Percentiles rank a stretch among this genome's conserved stretches.
phyloP scores from a whole-genome alignment of 2,797 vertebrate genomes.

The Benthosema pterotum region DNA sequence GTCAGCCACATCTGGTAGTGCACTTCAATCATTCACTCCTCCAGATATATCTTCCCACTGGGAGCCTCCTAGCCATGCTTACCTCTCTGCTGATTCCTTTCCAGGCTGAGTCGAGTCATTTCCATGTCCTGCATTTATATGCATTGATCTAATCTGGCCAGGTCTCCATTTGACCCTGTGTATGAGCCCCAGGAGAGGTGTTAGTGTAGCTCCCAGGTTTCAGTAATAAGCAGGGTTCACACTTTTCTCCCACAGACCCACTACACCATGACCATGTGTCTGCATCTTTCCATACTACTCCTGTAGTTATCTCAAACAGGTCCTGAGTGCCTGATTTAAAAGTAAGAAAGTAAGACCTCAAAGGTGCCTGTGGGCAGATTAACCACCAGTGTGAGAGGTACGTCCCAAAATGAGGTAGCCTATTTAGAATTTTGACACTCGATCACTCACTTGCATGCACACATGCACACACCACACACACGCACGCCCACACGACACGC shows the following conservation, averaged over 20 bases:
- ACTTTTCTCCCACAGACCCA: conserved; percentile 32
- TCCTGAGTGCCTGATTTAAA: conserved; percentile 18
- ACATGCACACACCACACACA: too few relatives aligned
- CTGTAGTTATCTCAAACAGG: conserved; percentile 42
- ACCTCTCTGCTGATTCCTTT: conserved; percentile 26
- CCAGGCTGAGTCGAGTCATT: conserved; percentile 47
- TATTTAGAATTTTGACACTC: too few relatives aligned
- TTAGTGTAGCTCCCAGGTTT: conserved; percentile 44
- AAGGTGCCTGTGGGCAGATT: too few relatives aligned
- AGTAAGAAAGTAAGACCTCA: not conserved
- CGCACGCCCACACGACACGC: too few relatives aligned
- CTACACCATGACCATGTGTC: conserved; percentile 51
- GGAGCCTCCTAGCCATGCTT: conserved; percentile 15
- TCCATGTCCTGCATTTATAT: conserved; percentile 57
- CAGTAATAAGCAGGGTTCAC: conserved; percentile 44
- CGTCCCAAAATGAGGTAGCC: too few relatives aligned
- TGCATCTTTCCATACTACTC: conserved; percentile 41
- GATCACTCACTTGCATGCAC: too few relatives aligned
- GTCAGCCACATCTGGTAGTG: conserved; percentile 1
- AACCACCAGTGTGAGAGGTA: too few relatives aligned
- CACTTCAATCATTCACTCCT: conserved; percentile 8
- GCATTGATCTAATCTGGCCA: conserved; percentile 61
- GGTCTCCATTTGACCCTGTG: conserved; percentile 34
- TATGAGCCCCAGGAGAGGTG: conserved; percentile 51
- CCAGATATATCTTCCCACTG: conserved; percentile 26